Base-by-base conservation (phyloP, 1,140 invertebrate genomes). In the Leptinotarsa lineolata region DNA sequence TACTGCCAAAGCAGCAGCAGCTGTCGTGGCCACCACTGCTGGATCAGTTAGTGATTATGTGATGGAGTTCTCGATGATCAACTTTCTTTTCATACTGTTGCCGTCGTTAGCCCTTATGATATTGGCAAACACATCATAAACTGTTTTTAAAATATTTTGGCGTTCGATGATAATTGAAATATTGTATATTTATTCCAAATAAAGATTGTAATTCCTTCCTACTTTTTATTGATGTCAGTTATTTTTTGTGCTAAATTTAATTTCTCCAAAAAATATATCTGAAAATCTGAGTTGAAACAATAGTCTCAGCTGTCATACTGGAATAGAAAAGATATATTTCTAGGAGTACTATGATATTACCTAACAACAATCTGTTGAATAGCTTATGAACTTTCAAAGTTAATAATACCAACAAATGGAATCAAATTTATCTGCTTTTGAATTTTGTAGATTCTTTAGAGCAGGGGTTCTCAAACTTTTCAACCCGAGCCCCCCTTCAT, bases 181-280 rank as follows among this genome's bases (percentile, higher is more conserved):
- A 16, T 54, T 54, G 48, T 54, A 54, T 54, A 54, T 54, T 54
- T 54, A 54, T 54, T 54, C n/a, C 15, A 54, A 54, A 54, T 54
- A 54, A 54, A 54, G 15, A 54, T 54, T 54, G n/a, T 54, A 16
- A 16, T 54, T 15, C 16, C n/a, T 54, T 54, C 16, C n/a, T 54
- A 54, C 48, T n/a, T 16, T 15, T 54, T 13, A 16, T 18, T 54
- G 48, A n/a, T 39, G 8, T 39, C 8, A n/a, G n/a, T n/a, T n/a
- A 54, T 54, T 54, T 8, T 54, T 16, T n/a, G 4, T 39, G 24
- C 16, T 13, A 39, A 16, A 54, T 16, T 8, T 0, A 15, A 4
- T 54, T 54, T 2, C n/a, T 15, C 4, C 4, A 54, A 15, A 5
- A 54, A 16, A 54, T 4, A 54, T 54, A 54, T 16, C 2, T 54